These are phyloP conservation scores for Drosophila ogumai DNA, from an alignment of 1,140 invertebrate genomes.

Conservation along the genomic window DNA sequence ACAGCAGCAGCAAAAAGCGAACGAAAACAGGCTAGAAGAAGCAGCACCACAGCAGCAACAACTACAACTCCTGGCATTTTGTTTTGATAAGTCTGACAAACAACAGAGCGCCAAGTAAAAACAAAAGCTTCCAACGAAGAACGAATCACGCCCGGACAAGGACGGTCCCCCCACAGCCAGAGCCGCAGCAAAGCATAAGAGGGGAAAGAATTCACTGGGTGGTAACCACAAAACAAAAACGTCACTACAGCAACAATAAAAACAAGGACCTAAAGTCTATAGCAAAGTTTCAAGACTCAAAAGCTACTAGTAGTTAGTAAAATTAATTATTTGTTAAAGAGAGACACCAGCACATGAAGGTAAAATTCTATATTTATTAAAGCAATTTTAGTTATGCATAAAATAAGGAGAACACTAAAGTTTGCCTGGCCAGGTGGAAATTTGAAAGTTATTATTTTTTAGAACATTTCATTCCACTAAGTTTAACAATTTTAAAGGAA, in stretches of 20 bases:
- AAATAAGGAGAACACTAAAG: neutral
- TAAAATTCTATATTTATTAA: neutral
- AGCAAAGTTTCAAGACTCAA: constrained; percentile 12
- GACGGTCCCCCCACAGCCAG: constrained; percentile 2
- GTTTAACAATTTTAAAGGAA: too few relatives aligned
- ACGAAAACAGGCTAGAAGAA: constrained; percentile 46
- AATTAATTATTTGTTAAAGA: constrained; percentile 21
- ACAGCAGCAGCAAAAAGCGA: constrained; percentile 51
- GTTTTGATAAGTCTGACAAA: constrained; percentile 79
- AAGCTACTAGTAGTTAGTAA: constrained; percentile 15
- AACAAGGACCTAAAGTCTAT: constrained; percentile 7
- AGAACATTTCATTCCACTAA: too few relatives aligned
- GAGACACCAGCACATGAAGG: neutral
- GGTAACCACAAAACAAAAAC: constrained; percentile 74
- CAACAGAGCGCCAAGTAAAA: constrained; percentile 69
- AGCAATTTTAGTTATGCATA: neutral
- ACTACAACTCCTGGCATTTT: constrained; percentile 65
- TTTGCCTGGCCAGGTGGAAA: too few relatives aligned
- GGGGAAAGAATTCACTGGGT: constrained; percentile 38
- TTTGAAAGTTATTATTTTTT: too few relatives aligned
- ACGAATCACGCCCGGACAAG: constrained; percentile 31
- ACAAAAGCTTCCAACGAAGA: constrained; percentile 74
- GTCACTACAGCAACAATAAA: constrained; percentile 60
- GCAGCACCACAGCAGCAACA: constrained; percentile 17
- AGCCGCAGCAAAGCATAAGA: neutral